phyloP scores from a whole-genome alignment of 1,140 invertebrate genomes.

The Drosophila virilis region DNA sequence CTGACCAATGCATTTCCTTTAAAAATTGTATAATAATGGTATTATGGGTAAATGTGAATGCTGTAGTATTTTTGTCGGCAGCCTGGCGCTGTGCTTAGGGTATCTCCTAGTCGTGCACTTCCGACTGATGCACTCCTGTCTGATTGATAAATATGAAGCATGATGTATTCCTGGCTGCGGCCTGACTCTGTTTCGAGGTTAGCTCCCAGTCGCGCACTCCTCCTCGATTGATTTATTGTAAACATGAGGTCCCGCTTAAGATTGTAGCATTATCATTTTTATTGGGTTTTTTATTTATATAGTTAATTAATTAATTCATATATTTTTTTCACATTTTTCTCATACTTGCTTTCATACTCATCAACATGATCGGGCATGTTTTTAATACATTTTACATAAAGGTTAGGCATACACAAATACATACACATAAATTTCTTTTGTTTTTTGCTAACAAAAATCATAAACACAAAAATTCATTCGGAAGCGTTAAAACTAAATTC shows the following conservation, averaged over 20 bases:
- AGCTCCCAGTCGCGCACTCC: too few species aligned
- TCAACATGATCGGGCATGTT: constrained; percentile 67
- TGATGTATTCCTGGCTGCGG: too few species aligned
- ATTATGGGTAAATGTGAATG: too few species aligned
- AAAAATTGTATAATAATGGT: too few species aligned
- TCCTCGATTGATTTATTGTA: too few species aligned
- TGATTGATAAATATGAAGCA: too few species aligned
- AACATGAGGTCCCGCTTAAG: not conserved
- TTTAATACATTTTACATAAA: constrained; percentile 54
- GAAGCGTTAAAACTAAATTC: constrained; percentile 37
- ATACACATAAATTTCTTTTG: constrained; percentile 21
- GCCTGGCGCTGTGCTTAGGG: too few species aligned
- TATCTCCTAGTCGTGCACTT: too few species aligned
- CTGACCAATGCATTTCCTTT: too few species aligned
- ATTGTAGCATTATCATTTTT: constrained; percentile 75
- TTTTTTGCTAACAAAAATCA: constrained; percentile 17
- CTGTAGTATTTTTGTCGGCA: too few species aligned
- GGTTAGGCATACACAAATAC: constrained; percentile 59
- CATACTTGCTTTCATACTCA: constrained; percentile 59
- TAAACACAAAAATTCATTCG: constrained; percentile 37
- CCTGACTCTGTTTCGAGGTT: too few species aligned
- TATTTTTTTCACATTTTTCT: constrained; percentile 60
- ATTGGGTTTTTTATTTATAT: constrained; percentile 61
- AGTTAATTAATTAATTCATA: constrained; percentile 30
- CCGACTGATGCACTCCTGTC: too few species aligned